Percentiles rank a stretch among this genome's conserved stretches.
Conservation (phyloP, 2,113 vertebrate genomes). For the Labeo rohita region DNA sequence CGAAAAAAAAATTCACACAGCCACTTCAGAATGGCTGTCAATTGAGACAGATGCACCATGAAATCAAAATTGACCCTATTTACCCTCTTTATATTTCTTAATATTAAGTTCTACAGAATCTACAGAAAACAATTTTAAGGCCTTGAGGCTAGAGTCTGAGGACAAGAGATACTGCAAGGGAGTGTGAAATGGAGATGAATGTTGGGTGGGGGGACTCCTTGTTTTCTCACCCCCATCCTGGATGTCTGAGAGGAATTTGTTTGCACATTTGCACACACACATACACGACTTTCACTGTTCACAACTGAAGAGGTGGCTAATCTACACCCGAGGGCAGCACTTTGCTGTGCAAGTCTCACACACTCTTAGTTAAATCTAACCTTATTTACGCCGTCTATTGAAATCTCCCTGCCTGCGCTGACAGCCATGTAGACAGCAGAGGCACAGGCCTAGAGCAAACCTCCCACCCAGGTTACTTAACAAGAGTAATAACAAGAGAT, state of each 20-base stretch:
- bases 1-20: background rate
- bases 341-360: background rate
- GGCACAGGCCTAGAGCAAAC: background rate
- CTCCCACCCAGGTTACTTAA: background rate
- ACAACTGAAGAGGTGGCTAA: slow-evolving; percentile 12
- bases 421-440: slow-evolving; percentile 14
- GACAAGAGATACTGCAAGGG: background rate
- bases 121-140: background rate
- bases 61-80: background rate
- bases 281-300: background rate
- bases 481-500: background rate
- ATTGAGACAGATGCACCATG: background rate
- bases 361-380: background rate
- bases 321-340: slow-evolving; percentile 1
- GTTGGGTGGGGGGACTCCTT: background rate
- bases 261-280: background rate
- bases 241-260: background rate
- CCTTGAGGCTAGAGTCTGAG: background rate
- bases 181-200: slow-evolving; percentile 28
- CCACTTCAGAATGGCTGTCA: background rate
- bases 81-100: background rate
- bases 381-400: background rate
- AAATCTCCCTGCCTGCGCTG: slow-evolving; percentile 13
- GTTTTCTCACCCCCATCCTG: background rate
- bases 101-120: background rate